phyloP scores from a whole-genome alignment of 92 coral and sea anemone species.

The Blastomussa wellsi region DNA sequence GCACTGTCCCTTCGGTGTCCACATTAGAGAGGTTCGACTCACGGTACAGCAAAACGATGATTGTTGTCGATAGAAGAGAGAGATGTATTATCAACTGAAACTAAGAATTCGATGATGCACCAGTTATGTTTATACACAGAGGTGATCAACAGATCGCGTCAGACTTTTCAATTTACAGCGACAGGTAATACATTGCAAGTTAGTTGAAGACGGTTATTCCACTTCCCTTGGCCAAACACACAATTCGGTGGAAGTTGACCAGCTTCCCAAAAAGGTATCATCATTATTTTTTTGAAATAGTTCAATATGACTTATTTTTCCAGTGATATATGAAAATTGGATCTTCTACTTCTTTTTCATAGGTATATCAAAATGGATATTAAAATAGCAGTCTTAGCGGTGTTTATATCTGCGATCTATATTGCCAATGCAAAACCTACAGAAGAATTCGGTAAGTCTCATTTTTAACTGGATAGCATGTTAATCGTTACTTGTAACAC shows the following conservation, averaged over 20 bases:
- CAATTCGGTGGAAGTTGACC: neutral
- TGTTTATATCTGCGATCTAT: conserved; percentile 45
- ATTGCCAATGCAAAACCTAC: conserved; percentile 43
- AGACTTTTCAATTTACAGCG: conserved; percentile 25
- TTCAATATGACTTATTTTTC: neutral
- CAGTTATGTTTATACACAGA: conserved; percentile 45
- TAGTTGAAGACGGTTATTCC: conserved; percentile 7
- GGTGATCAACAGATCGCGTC: conserved; percentile 32
- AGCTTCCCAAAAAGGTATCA: conserved; percentile 3
- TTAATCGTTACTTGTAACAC: neutral
- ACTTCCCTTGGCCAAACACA: neutral
- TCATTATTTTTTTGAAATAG: neutral
- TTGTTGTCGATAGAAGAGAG: too few species aligned
- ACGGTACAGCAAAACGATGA: neutral
- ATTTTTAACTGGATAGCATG: neutral
- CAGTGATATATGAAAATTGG: neutral
- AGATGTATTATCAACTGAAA: neutral
- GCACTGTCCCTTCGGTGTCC: too few species aligned
- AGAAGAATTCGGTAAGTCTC: conserved; percentile 56
- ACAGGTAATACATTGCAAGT: conserved; percentile 21
- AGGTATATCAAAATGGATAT: conserved; percentile 55
- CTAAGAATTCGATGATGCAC: conserved; percentile 6
- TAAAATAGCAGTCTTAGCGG: conserved; percentile 41
- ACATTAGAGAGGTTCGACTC: too few species aligned
- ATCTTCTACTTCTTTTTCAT: neutral